Evolutionary conservation across 2,888 invertebrate species (phyloP).

Genomic region (Malacosoma neustria): DNA sequence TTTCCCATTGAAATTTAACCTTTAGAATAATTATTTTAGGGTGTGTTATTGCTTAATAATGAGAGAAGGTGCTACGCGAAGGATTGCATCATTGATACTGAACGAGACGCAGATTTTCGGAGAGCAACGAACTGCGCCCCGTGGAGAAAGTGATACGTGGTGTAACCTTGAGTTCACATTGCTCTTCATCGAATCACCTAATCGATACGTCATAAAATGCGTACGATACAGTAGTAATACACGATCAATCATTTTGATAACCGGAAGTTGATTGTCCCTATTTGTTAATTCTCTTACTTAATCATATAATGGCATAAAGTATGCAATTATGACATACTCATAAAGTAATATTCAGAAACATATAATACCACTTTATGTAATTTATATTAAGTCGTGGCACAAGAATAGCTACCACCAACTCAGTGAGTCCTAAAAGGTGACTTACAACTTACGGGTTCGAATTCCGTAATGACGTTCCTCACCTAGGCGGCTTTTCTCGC

Average conservation of each 20-base stretch:
- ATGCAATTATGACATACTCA: too few relatives aligned
- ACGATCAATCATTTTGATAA: constrained; percentile 8
- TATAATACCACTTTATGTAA: too few relatives aligned
- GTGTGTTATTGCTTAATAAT: constrained; percentile 17
- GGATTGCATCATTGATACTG: constrained; percentile 32
- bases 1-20: constrained; percentile 21
- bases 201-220: constrained; percentile 53
- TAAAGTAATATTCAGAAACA: too few relatives aligned
- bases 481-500: too few relatives aligned
- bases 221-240: constrained; percentile 10
- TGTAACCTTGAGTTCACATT: constrained; percentile 67
- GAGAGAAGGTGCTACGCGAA: constrained; percentile 25
- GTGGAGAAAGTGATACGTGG: constrained; percentile 63
- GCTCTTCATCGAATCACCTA: constrained; percentile 53
- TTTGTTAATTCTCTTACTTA: not conserved
- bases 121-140: constrained; percentile 64
- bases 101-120: constrained; percentile 54
- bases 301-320: too few relatives aligned
- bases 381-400: too few relatives aligned
- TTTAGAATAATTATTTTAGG: constrained; percentile 20
- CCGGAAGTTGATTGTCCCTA: not conserved
- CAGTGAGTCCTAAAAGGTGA: too few relatives aligned
- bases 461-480: too few relatives aligned
- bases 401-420: too few relatives aligned
- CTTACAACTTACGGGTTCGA: too few relatives aligned